Percentiles rank a stretch among this genome's conserved stretches.
phyloP scores from a whole-genome alignment of 2,797 vertebrate genomes.

The Gambusia yucatana region DNA sequence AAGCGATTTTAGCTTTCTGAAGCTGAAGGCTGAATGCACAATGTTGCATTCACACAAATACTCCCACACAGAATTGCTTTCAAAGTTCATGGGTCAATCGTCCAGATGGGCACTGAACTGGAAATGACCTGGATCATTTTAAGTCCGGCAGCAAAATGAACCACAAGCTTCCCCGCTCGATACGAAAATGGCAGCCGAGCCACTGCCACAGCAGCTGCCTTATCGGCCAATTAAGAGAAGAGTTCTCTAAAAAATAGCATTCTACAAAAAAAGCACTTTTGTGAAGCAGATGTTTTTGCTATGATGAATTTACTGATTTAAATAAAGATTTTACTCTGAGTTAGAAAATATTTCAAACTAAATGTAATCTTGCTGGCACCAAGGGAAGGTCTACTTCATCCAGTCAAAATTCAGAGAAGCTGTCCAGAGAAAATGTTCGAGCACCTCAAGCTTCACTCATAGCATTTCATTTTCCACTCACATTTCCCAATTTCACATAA shows the following conservation, averaged over 20 bases:
- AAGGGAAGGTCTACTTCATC: neutral
- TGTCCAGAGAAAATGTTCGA: neutral
- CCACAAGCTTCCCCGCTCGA: conserved; percentile 15
- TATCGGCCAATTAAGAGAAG: conserved; percentile 19
- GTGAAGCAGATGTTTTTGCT: conserved; percentile 22
- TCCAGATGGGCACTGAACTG: conserved; percentile 42
- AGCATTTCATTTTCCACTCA: neutral
- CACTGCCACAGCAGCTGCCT: neutral
- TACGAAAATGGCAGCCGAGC: conserved; percentile 25
- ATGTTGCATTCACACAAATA: conserved; percentile 1
- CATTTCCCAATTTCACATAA: neutral
- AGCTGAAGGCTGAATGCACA: conserved; percentile 11
- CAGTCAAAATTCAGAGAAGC: neutral
- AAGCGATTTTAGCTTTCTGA: conserved; percentile 9
- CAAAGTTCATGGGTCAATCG: conserved; percentile 23
- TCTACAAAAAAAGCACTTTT: conserved; percentile 11
- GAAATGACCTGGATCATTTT: conserved; percentile 29
- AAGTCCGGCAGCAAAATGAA: conserved; percentile 40
- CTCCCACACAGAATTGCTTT: conserved; percentile 3
- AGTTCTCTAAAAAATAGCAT: conserved; percentile 35
- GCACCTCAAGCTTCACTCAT: neutral
- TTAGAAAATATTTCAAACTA: neutral
- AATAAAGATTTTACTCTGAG: neutral
- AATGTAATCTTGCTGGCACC: neutral
- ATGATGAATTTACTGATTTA: neutral